Evolutionary conservation across 2,797 vertebrate genomes (phyloP), one percentile per base, ranked within the genome.

Genomic region (Tokudaia muenninki): DNA sequence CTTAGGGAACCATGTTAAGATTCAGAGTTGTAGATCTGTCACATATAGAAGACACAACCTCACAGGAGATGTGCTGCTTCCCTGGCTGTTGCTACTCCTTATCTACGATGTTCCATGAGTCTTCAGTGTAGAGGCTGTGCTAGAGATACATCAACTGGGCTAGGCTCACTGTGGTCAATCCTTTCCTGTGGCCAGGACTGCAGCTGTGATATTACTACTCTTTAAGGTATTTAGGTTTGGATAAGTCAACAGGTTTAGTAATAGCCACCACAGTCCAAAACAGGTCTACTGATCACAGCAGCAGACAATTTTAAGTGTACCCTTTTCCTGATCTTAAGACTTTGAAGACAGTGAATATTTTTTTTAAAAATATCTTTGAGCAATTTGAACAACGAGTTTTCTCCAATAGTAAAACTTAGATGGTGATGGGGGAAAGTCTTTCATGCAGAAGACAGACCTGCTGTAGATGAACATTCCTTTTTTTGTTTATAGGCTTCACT

Each of bases 321-420:
- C 98, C 98, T 96, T 97, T 41, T 70, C 94, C 93, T 97, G 97
- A 98, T 97, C 94, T 98, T 97, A 98, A 96, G 97, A 98, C 97
- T 98, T 98, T 92, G 0, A 2, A 96, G 94, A 93, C 94, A 97
- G 84, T 92, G 97, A 98, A 98, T 98, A 98, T 98, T 98, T n/a
- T 67, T 17, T 63, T 10, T 61, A 7, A 22, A 97, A 59, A 98
- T 95, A 95, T 88, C 94, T 92, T 92, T 96, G 97, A 98, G 95
- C 93, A 98, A 98, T 97, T 96, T 1, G 3, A 98, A 98, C 95
- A 98, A 98, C 97, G 96, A 96, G 74, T 97, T 98, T 98, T 96
- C 87, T 96, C 95, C 97, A 90, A 90, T 97, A 98, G 98, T 98
- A 98, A 98, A 98, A 98, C 97, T 98, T 94, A 92, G 98, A 75